Evolutionary conservation across 37 sponge, comb jelly and placozoan species (phyloP), one percentile per base, ranked within the genome.

Genomic region (Chondrilla cf. caribensis): DNA sequence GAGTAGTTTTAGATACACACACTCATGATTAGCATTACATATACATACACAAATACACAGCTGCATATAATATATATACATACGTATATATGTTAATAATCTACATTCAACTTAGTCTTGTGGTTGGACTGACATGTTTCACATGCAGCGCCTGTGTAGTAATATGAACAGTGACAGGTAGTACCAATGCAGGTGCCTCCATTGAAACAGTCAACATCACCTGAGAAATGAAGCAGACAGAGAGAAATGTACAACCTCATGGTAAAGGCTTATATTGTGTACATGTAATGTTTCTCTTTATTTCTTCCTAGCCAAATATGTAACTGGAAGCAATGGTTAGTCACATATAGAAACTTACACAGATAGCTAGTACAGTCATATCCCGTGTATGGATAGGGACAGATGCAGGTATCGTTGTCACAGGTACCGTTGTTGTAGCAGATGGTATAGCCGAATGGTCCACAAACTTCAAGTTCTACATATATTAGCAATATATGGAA

Each of bases 311-410:
- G n/a, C n/a, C n/a, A n/a, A n/a, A n/a, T n/a, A n/a, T n/a, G n/a
- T n/a, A n/a, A n/a, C n/a, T n/a, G n/a, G n/a, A n/a, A n/a, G n/a
- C n/a, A n/a, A n/a, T n/a, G n/a, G n/a, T n/a, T n/a, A n/a, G n/a
- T n/a, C n/a, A 17, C 11, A 19, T 17, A 55, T 17, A 19, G 57
- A 55, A 11, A 55, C 76, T 40, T 40, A 73, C 76, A 73, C 1
- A 40, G 31, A 38, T 19, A 0, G 14, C 2, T 15, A 9, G 21
- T 24, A 40, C 76, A 73, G 76, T 39, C 6, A 3, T 37, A 39
- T 73, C 76, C 76, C 2, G 43, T 73, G 76, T 73, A 73, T 1
- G 76, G 76, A 40, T 37, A 73, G 39, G 76, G 76, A 21, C 76
- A 73, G 1, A 43, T 22, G 7, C 76, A 73, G 8, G 21, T 2